phyloP scores from a whole-genome alignment of 2,113 vertebrate species.

The Elaphurus davidianus region DNA sequence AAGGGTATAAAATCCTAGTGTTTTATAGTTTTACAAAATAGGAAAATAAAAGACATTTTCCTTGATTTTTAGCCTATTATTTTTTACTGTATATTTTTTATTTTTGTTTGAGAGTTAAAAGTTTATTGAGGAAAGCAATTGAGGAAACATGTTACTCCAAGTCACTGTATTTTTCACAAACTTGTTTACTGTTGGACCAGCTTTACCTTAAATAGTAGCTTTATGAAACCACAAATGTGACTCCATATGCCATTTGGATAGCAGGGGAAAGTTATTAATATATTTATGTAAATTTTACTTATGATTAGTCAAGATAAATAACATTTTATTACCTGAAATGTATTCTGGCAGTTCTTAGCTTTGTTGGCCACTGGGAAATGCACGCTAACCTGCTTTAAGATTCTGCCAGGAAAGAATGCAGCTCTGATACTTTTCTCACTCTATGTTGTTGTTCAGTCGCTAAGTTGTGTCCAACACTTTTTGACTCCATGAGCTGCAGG shows the following conservation, averaged over 20 bases:
- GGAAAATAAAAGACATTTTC: background rate
- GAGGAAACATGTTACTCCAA: background rate
- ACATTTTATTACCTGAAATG: background rate
- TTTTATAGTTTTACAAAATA: slow-evolving; percentile 12
- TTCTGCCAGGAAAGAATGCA: slow-evolving; percentile 4
- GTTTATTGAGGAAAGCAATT: background rate
- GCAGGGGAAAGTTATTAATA: background rate
- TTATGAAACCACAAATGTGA: background rate
- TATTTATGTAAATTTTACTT: background rate
- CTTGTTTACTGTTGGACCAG: background rate
- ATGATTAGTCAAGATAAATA: background rate
- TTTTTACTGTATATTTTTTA: background rate
- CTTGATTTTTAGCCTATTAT: background rate
- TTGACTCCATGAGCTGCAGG: background rate
- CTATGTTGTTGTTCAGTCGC: background rate
- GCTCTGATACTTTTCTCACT: background rate
- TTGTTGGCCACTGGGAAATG: background rate
- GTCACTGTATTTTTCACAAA: background rate
- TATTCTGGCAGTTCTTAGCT: background rate
- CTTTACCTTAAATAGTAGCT: background rate
- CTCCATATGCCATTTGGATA: background rate
- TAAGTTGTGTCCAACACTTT: background rate
- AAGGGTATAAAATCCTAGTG: background rate
- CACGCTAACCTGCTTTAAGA: background rate
- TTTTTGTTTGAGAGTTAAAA: background rate